Evolutionary conservation across 2,797 vertebrate genomes (phyloP), one percentile per base, ranked within the genome.

Genomic region (Takifugu ocellatus): DNA sequence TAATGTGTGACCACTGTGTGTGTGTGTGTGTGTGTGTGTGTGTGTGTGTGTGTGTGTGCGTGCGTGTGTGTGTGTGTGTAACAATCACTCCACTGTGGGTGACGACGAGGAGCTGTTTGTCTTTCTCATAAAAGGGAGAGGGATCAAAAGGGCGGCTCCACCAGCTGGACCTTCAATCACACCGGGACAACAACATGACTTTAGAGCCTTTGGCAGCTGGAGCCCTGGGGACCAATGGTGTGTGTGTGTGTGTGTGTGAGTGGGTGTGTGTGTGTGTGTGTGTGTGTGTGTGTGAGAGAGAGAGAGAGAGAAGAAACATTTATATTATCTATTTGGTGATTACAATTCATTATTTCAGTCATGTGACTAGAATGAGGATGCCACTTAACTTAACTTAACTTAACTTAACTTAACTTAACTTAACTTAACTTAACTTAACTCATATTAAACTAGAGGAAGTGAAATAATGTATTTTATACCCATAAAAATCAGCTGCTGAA

Each of bases 101-200:
- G 83, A 84, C 21, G 71, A 86, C 63, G 76, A 77, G 66, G 79
- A 81, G 75, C 78, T 90, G 84, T 90, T 90, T 88, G 86, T 88
- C 81, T 90, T 87, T 80, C 83, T 84, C 79, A 81, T 89, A 83
- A 90, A 90, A 86, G 81, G 72, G 72, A 84, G 70, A 79, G 66
- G 77, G 84, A 88, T 90, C 79, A 89, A 88, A 90, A 88, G 85
- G 76, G 66, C 70, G 61, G 63, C 61, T 74, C 82, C 77, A 82
- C 84, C 85, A 86, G 87, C 86, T 89, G 88, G 84, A 88, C 81
- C 86, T 81, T 87, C 76, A 82, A 72, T 89, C 85, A 81, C 77
- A 71, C 81, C 72, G 76, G 77, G 79, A 84, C 81, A 84, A 75
- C 70, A 67, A 75, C 70, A 67, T 86, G 81, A 87, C 83, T 87